phyloP scores from a whole-genome alignment of 2,888 invertebrate species.

The Antheraea yamamai region DNA sequence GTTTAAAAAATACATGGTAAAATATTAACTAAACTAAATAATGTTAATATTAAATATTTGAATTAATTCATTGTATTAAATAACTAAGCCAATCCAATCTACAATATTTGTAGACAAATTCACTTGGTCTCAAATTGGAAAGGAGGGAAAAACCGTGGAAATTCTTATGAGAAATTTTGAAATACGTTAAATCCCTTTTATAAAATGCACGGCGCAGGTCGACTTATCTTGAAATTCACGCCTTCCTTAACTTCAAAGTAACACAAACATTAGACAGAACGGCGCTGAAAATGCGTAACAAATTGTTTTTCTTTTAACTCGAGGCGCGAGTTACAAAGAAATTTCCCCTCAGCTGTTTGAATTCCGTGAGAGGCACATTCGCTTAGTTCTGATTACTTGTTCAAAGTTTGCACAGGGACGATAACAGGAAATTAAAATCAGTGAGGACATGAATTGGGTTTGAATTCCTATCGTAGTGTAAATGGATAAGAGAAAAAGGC shows the following conservation, averaged over 20 bases:
- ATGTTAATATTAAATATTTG: too few species aligned
- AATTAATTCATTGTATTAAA: too few species aligned
- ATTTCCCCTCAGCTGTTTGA: slow-evolving; percentile 5
- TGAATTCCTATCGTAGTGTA: background rate
- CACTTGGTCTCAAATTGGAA: background rate
- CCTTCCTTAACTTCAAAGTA: slow-evolving; percentile 13
- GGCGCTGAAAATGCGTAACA: slow-evolving; percentile 15
- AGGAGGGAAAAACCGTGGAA: background rate
- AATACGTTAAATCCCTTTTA: slow-evolving; percentile 2
- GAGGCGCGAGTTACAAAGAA: slow-evolving; percentile 15
- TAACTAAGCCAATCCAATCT: background rate
- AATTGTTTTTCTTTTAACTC: slow-evolving; percentile 15
- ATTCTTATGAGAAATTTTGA: background rate
- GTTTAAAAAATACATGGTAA: too few species aligned
- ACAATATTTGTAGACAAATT: background rate
- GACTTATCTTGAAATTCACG: slow-evolving; percentile 15
- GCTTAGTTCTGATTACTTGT: slow-evolving; percentile 12
- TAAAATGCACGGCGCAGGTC: slow-evolving; percentile 12
- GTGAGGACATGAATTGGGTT: background rate
- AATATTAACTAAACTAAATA: too few species aligned
- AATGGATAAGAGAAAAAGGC: background rate
- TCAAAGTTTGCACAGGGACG: slow-evolving; percentile 9
- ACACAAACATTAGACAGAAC: slow-evolving; percentile 14
- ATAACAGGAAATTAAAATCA: slow-evolving; percentile 15
- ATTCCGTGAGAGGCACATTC: slow-evolving; percentile 15